Conservation (phyloP, 2,113 vertebrate genomes). For the Ailurus styani region DNA sequence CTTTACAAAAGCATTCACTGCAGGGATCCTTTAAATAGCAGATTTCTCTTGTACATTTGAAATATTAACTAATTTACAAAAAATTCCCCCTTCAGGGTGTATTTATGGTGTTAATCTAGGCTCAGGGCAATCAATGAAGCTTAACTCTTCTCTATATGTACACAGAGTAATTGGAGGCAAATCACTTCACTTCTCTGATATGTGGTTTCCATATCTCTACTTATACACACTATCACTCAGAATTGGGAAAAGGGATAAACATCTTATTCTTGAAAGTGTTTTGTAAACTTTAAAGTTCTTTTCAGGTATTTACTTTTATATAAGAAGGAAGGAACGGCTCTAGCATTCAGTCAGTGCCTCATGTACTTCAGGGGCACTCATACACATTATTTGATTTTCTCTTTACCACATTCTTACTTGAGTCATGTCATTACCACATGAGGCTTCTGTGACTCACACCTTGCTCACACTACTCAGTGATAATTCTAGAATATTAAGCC, state of each 20-base stretch:
- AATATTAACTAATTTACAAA: slow-evolving; percentile 54
- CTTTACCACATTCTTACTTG: background rate
- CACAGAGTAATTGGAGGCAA: background rate
- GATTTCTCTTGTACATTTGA: slow-evolving; percentile 1
- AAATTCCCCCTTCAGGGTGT: background rate
- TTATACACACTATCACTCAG: background rate
- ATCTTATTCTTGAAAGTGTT: background rate
- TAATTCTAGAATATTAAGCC: background rate
- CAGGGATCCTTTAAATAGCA: background rate
- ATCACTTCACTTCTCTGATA: background rate
- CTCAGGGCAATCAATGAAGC: background rate
- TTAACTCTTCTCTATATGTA: background rate
- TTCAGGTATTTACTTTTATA: background rate
- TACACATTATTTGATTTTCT: background rate
- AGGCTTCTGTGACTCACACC: background rate
- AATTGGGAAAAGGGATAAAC: background rate
- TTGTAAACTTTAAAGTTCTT: background rate
- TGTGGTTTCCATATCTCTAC: background rate
- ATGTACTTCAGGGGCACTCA: fast-evolving
- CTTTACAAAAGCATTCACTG: slow-evolving; percentile 33
- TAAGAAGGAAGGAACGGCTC: background rate
- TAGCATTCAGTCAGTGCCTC: background rate
- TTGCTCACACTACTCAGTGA: background rate
- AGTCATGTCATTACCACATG: background rate
- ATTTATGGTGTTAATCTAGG: background rate